Percentiles rank a stretch among this genome's conserved stretches.
Evolutionary conservation across 2,888 invertebrate genomes (phyloP).

Genomic region (Cosmia pyralina): DNA sequence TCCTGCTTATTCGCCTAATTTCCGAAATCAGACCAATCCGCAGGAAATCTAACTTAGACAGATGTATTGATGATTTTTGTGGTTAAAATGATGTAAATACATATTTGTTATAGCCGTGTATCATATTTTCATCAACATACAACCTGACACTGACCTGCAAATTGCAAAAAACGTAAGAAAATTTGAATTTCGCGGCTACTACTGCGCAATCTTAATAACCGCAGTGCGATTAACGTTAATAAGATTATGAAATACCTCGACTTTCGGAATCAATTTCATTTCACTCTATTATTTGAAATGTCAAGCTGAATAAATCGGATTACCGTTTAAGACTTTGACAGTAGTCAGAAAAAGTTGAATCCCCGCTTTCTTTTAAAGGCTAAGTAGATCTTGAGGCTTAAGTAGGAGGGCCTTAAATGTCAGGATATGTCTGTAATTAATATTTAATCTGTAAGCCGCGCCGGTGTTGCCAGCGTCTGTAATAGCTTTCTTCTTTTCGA

Average conservation of each 20-base stretch:
- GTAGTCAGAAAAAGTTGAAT: slow-evolving; percentile 53
- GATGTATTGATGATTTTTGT: no score
- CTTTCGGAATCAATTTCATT: slow-evolving; percentile 52
- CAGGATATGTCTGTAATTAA: slow-evolving; percentile 54
- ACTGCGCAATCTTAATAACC: no score
- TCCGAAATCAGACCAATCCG: no score
- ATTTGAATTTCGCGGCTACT: no score
- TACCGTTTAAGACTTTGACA: slow-evolving; percentile 44
- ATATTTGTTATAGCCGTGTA: no score
- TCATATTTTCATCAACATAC: no score
- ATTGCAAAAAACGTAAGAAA: no score
- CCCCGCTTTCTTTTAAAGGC: slow-evolving; percentile 37
- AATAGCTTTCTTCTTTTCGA: slow-evolving; percentile 31
- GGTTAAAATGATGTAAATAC: no score
- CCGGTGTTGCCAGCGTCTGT: slow-evolving; percentile 39
- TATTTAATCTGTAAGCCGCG: slow-evolving; percentile 50
- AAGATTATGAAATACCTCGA: slow-evolving; percentile 40
- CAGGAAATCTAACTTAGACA: no score
- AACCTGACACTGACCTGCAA: no score
- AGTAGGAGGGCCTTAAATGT: slow-evolving; percentile 46
- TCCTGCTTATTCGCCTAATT: no score
- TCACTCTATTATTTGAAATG: slow-evolving; percentile 58
- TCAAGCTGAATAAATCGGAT: slow-evolving; percentile 63
- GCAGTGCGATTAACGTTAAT: slow-evolving; percentile 35
- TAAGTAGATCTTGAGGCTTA: slow-evolving; percentile 49